Base-by-base conservation (phyloP, 2,113 vertebrate species). In the Cyanistes caeruleus region DNA sequence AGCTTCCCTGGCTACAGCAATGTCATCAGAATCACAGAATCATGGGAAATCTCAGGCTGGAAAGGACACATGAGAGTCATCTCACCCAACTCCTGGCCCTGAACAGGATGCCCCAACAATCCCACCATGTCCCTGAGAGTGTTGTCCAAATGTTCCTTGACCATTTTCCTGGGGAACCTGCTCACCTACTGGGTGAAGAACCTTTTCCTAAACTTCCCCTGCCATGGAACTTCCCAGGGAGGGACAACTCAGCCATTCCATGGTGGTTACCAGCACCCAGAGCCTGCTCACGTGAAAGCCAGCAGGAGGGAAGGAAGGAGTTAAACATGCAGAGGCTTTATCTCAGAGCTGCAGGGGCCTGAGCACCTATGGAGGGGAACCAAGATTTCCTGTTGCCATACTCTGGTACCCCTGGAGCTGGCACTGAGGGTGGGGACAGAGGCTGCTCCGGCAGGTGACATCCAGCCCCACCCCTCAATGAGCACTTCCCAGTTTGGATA, bases 391-490 rank as follows among this genome's bases (percentile, higher is more conserved):
- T 11, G 5, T 4, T 20, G 83, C 31, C 76, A n/a, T 0, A 1
- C 10, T 2, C 46, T 8, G 10, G 24, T 6, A 9, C 30, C 15
- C 33, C 53, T 0, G 0, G 23, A 33, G 44, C 69, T 74, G 59
- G 25, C 4, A 7, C 46, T 1, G 14, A 27, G 73, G 73, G 21
- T 6, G 63, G 39, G 59, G 72, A 44, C 60, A 33, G 67, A 33
- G 25, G 16, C 62, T 75, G 89, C 43, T 89, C 49, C 7, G 1
- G 19, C 11, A 13, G 80, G 3, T 10, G 62, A n/a, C 48, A 44
- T 11, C 37, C 58, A 63, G 52, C 58, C 74, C 67, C 1, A 4
- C 15, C 28, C 51, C 65, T 15, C 2, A 3, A 0, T 0, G 1
- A 27, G 56, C 9, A 2, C 84, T 49, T 60, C 44, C 60, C 51